A percentile compares a stretch with the other conserved stretches of the same genome.
phyloP scores from a whole-genome alignment of 2,888 invertebrate species.

The Caenorhabditis imperialis region DNA sequence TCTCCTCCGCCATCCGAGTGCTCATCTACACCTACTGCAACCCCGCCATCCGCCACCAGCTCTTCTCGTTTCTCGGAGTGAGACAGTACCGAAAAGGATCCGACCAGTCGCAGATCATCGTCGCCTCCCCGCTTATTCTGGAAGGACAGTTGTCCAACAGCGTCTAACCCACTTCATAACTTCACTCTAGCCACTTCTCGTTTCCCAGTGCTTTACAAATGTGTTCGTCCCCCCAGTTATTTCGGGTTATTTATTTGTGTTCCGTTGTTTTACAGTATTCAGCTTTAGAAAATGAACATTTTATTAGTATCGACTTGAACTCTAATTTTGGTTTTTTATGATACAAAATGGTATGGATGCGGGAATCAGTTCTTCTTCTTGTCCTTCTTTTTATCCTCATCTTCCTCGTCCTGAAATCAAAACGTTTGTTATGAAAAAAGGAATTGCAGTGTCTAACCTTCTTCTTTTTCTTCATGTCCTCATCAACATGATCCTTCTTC shows the following conservation, averaged over 20 bases:
- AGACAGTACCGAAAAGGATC: slow-evolving; percentile 35
- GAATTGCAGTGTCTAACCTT: too few species aligned
- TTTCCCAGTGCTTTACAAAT: slow-evolving; percentile 14
- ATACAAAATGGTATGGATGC: neutral
- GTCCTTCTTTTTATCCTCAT: slow-evolving; percentile 11
- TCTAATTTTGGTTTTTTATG: too few species aligned
- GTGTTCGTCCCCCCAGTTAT: neutral
- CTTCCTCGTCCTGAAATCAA: neutral
- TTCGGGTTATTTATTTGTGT: slow-evolving; percentile 1
- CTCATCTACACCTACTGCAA: slow-evolving; percentile 71
- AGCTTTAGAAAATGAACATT: too few species aligned
- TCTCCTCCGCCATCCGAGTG: slow-evolving; percentile 66
- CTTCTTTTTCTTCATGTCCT: neutral
- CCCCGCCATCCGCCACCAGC: slow-evolving; percentile 50
- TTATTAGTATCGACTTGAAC: too few species aligned
- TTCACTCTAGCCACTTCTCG: neutral
- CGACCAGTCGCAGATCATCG: slow-evolving; percentile 36
- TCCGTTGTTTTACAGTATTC: neutral
- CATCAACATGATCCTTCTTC: neutral
- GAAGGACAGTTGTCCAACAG: slow-evolving; percentile 36
- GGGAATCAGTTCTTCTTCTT: slow-evolving; percentile 22
- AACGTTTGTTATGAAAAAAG: too few species aligned
- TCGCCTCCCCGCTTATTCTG: slow-evolving; percentile 24
- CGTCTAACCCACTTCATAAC: slow-evolving; percentile 16
- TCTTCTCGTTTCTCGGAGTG: slow-evolving; percentile 31